Evolutionary conservation across 2,113 vertebrate genomes (phyloP), one percentile per base, ranked within the genome.

Genomic region (Nannobrachium achirus): DNA sequence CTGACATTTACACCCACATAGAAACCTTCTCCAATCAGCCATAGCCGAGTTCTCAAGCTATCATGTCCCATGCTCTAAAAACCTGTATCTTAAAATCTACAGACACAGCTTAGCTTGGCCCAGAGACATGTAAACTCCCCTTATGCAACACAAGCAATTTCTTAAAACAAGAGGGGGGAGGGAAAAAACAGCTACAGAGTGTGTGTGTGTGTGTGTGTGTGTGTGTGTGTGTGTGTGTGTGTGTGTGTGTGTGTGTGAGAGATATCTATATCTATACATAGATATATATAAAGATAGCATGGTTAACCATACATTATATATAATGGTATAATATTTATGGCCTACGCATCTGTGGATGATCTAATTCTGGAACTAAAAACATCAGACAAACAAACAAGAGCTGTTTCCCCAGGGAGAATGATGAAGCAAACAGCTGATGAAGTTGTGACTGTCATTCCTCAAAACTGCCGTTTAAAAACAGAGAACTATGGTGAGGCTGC

Each of bases 61-160:
- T n/a, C 18, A 14, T 56, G 20, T 56, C 15, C 20, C 25, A 50
- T 71, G 56, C 14, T 71, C 72, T 64, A 61, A 75, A 73, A 71
- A 69, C 56, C 69, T 69, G 59, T 60, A 69, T 73, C 77, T 71
- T 73, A 78, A 78, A 33, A 75, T 75, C 73, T 70, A 78, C 60
- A 74, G 71, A 78, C 76, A 73, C 81, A 75, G 33, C 49, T 51
- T 15, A 8, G 71, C 53, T 85, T 80, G 78, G 78, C 63, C 76
- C 41, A 77, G 68, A 73, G 72, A 75, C 38, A 71, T 25, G 15
- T 45, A 59, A 63, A 46, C 42, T 63, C 60, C 20, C 4, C 65
- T 83, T 69, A 73, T 71, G 50, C 73, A 79, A 81, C 25, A 8
- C 70, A 76, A 70, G 56, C 15, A 7, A 4, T n/a, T 45, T 68